Base-by-base conservation (phyloP, 2,888 invertebrate species). In the Hypomecis punctinalis region DNA sequence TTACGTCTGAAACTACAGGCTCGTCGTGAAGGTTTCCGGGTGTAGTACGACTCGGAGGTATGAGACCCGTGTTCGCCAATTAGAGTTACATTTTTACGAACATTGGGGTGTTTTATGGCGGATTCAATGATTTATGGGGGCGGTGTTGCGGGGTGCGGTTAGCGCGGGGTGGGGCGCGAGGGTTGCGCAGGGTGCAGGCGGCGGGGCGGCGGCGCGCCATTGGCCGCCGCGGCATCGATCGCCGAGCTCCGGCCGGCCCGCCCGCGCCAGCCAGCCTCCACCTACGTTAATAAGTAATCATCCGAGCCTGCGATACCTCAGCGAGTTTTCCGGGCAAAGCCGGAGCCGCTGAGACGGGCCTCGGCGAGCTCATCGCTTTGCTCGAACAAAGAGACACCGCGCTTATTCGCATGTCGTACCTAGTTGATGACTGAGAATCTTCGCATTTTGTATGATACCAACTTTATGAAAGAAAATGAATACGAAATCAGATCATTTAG, bases 251-350 rank as follows among this genome's bases (percentile, higher is more conserved):
- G 73, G 83, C 86, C 86, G 89, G 84, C 91, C 91, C 90, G 90
- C 91, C 92, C 91, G 91, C 82, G 86, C 86, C 88, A 84, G 82
- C 89, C 90, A 86, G 86, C 91, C 93, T 91, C 91, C 92, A 91
- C 91, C 93, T 90, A 92, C 91, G 92, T 92, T 93, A 93, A 93
- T 93, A 93, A 93, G 93, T 92, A 93, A 92, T 93, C 91, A 91
- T 91, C 87, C 91, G 89, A 90, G 89, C 90, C 90, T 86, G 90
- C 86, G 86, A 88, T 90, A 89, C 91, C 91, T 91, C 88, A 86
- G 85, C 87, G 86, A 91, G 88, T 89, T 89, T 91, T 90, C 91
- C 91, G 91, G 90, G 83, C 87, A 81, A 85, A 86, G 84, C 89
- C 86, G 88, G 85, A 88, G 88, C 84, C 86, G 83, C 86, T 80